Base-by-base conservation (phyloP, 2,797 vertebrate species). In the Rhinichthys osculus region DNA sequence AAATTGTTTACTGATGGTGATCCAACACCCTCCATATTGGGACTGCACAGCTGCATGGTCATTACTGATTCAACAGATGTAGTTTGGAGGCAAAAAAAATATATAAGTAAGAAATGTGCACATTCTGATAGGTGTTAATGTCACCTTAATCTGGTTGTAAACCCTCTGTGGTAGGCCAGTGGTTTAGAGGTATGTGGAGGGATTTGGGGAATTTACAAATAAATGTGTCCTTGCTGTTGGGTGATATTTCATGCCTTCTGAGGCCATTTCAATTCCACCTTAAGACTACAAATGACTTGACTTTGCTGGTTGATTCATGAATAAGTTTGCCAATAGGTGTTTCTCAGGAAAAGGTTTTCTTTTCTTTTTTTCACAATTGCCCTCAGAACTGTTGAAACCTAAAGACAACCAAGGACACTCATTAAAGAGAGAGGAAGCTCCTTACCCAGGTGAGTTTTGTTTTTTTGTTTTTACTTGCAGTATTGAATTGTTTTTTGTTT, bases 1-100 rank as follows among this genome's bases (percentile, higher is more conserved):
- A 30, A 33, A 85, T 77, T 8, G 27, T 54, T 87, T 70, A 52
- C 21, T 33, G 30, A 84, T 77, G 77, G 69, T 70, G 42, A 62
- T 86, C 35, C 72, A 40, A 67, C 64, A 16, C 1, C 23, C 57
- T 6, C 52, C 67, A 79, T 62, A 10, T 59, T 83, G 27, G 13
- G 35, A 74, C 35, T 74, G 47, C 38, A 35, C 38, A 38, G 69
- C 52, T 78, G 54, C 52, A 40, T 9, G 52, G 35, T 17, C 13
- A 9, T 59, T 59, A 78, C 21, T n/a, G 52, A 59, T n/a, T 30
- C 33, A 40, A n/a, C 33, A 8, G 74, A 78, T 77, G 27, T 4
- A 33, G 44, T 50, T 50, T 74, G 50, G 17, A 33, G 16, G 9
- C 8, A 17, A 33, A 52, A 33, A 33, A 33, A 1, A 1, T 10